Percentiles rank a stretch among this genome's conserved stretches.
These are phyloP conservation scores for Grapholita molesta DNA, from an alignment of 1,140 invertebrate genomes.

Conservation along the genomic window DNA sequence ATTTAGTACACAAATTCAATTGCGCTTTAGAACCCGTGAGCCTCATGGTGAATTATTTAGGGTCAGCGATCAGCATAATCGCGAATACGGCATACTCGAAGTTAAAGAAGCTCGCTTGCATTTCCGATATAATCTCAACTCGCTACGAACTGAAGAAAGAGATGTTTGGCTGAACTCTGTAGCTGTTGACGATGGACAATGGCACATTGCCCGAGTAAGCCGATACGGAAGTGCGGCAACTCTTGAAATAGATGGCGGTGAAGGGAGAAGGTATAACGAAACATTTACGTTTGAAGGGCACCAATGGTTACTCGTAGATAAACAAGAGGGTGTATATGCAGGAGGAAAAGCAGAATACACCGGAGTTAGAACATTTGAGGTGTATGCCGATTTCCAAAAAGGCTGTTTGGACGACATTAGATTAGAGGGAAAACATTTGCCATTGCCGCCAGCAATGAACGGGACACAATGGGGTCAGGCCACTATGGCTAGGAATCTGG, in stretches of 20 bases:
- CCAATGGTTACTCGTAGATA: slow-evolving; percentile 94
- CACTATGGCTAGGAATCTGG: slow-evolving; percentile 93
- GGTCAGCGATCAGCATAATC: slow-evolving; percentile 95
- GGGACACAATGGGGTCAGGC: slow-evolving; percentile 96
- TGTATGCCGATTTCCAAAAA: slow-evolving; percentile 97
- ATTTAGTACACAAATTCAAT: slow-evolving; percentile 94
- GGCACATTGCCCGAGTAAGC: slow-evolving; percentile 95
- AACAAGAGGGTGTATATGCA: slow-evolving; percentile 96
- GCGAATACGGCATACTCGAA: slow-evolving; percentile 96
- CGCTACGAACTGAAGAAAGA: slow-evolving; percentile 91
- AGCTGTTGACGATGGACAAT: slow-evolving; percentile 96
- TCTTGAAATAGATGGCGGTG: slow-evolving; percentile 95
- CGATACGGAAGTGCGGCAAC: slow-evolving; percentile 96
- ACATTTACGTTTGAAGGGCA: slow-evolving; percentile 94
- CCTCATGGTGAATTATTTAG: slow-evolving; percentile 94
- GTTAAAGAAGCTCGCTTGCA: slow-evolving; percentile 94
- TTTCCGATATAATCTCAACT: slow-evolving; percentile 96
- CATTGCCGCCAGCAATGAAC: slow-evolving; percentile 94
- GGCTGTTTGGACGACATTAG: slow-evolving; percentile 83
- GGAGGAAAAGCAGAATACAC: slow-evolving; percentile 97
- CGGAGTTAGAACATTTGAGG: slow-evolving; percentile 93
- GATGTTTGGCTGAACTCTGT: slow-evolving; percentile 94
- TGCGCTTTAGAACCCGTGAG: slow-evolving; percentile 95
- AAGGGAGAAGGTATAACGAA: slow-evolving; percentile 96
- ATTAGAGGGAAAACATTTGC: slow-evolving; percentile 94